Base-by-base conservation (phyloP, 2,797 vertebrate genomes). In the Esox lucius region DNA sequence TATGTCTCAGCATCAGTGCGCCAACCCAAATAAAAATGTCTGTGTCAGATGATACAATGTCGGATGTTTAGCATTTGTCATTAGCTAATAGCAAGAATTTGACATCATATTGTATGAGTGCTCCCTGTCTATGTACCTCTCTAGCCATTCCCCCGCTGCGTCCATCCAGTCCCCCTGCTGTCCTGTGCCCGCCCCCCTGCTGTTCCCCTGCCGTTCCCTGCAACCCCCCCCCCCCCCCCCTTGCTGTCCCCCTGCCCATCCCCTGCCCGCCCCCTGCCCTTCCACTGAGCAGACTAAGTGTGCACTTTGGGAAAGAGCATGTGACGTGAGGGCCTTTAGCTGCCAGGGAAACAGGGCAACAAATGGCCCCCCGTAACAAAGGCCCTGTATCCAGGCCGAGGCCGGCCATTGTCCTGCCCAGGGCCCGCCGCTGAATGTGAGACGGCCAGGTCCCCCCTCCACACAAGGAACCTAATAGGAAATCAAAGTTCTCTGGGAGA, bases 381-480 rank as follows among this genome's bases (percentile, higher is more conserved):
- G 96, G 93, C 93, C 87, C 92, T 90, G 93, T 69, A 69, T 91
- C 88, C 24, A 84, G 84, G 80, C 80, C 80, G 76, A 75, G 80
- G 72, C 74, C 49, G 42, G 67, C 75, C 90, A 95, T 95, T 96
- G 95, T 96, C 92, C 92, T 80, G 87, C 35, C 64, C 84, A 77
- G 91, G 91, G 94, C 91, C 91, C 42, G 90, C 88, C 89, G 86
- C 94, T 90, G 90, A 95, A 95, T 87, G 92, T 95, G 94, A 96
- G 94, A 95, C 93, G 94, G 92, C 93, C 92, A 33, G 28, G 64
- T 72, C 86, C 80, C 83, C 90, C 87, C 87, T 96, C 95, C 94
- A 95, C 95, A 96, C 96, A 96, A 96, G 98, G 96, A 99, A 99
- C 97, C 97, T 95, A 99, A 99, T 99, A 97, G 97, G 84, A 93